Base-by-base conservation (phyloP, 2,113 vertebrate species). In the Chionodraco myersi region DNA sequence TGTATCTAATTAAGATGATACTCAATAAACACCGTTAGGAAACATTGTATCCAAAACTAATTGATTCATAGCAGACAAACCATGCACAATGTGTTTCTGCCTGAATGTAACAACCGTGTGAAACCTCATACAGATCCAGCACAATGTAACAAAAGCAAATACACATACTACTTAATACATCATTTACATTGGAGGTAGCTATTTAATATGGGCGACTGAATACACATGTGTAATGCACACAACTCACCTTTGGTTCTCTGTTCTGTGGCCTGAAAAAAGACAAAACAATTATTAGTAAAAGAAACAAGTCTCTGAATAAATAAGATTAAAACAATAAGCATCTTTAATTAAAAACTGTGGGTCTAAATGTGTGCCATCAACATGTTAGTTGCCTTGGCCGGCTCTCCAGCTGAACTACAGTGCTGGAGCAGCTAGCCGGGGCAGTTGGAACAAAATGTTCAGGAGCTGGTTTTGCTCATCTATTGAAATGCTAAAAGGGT, bases 171-270 rank as follows among this genome's bases (percentile, higher is more conserved):
- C 36, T 41, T 41, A 41, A 41, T 41, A 41, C 5, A 41, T 41
- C 5, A 41, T 7, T 41, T 41, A 30, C 30, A 30, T 30, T 3
- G 30, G 30, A 30, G 30, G 30, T 30, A 41, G 36, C 36, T 8
- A 41, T 41, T 41, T 41, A 41, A 41, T 41, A 41, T 41, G 36
- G 3, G 3, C 30, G 3, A 30, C 30, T 30, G 30, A 30, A 30
- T 30, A 30, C 3, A 30, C 30, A 30, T 30, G 30, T 30, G 4
- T 30, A 30, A 30, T 30, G 30, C 30, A 30, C 8, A 67, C 15
- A 72, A 93, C 95, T 97, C 94, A 99, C 97, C 98, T 99, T 98
- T 98, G 97, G 97, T 98, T 97, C 97, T 98, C 96, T 96, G 97
- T 96, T 99, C 97, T 96, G 97, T 96, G 96, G 96, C 96, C 98